Evolutionary conservation across 1,140 invertebrate genomes (phyloP).

Genomic region (Panulirus ornatus): DNA sequence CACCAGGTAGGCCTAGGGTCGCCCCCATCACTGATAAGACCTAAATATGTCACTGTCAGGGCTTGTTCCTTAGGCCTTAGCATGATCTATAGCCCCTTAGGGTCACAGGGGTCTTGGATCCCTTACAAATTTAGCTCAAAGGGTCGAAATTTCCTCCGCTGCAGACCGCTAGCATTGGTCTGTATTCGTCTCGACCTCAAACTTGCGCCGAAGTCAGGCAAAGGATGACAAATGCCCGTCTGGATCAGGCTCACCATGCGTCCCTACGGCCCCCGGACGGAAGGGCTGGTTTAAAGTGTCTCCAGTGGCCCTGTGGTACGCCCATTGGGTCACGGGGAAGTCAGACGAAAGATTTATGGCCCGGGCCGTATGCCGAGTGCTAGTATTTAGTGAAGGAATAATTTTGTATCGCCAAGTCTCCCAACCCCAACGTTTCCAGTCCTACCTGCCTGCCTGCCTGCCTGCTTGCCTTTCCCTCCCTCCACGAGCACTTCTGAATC

Average conservation of each 20-base stretch:
- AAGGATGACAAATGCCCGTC: constrained; percentile 59
- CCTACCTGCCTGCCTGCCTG: constrained; percentile 17
- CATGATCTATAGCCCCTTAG: neutral
- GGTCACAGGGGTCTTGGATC: neutral
- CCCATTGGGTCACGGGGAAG: constrained; percentile 56
- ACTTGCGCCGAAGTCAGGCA: constrained; percentile 65
- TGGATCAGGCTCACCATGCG: constrained; percentile 16
- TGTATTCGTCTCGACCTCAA: constrained; percentile 66
- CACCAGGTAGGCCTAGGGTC: constrained; percentile 61
- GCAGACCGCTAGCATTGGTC: constrained; percentile 21
- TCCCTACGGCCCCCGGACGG: constrained; percentile 16
- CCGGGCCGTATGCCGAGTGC: constrained; percentile 70
- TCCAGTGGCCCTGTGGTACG: constrained; percentile 37
- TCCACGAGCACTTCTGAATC: neutral
- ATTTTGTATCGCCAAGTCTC: constrained; percentile 63
- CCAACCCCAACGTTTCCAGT: neutral
- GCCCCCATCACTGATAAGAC: constrained; percentile 60
- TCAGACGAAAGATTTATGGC: constrained; percentile 66
- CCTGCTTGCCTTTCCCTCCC: neutral
- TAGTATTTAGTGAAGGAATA: constrained; percentile 69
- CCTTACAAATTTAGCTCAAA: constrained; percentile 35
- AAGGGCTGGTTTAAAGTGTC: constrained; percentile 43
- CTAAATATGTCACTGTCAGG: constrained; percentile 68
- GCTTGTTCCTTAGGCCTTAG: neutral
- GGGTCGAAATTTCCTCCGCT: constrained; percentile 39